Base-by-base conservation (phyloP, 2,888 invertebrate genomes). In the Celastrina argiolus region DNA sequence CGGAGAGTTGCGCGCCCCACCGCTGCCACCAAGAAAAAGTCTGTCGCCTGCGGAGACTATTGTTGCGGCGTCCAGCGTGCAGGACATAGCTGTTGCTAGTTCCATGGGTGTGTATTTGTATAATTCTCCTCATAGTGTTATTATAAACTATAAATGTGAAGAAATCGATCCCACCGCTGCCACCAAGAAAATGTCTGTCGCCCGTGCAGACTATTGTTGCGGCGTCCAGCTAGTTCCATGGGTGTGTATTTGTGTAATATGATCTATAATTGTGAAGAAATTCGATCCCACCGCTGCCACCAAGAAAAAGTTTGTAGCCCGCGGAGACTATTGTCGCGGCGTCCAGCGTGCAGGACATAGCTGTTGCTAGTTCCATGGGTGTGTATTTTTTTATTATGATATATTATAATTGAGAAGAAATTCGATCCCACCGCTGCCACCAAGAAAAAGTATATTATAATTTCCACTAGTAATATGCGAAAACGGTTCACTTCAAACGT, bases 11-110 rank as follows among this genome's bases (percentile, higher is more conserved):
- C 66, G 86, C 0, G 89, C 89, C 0, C 91, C 91, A 0, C 93
- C 93, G 0, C 73, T 93, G 51, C 93, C 93, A 6, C 93, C 93
- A 0, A 76, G 93, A 58, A 93, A 93, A 78, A 92, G 92, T 39
- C 80, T 93, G 14, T 89, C 89, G 0, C 91, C 91, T 0, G 88
- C 87, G 0, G 89, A 89, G 34, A 78, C 81, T 0, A 81, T 89
- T 0, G 82, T 76, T 0, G 81, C 84, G 0, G 88, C 90, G 0
- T 84, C 82, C 1, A 90, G 91, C 59, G 89, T 91, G 0, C 88
- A 91, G 66, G 91, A 90, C 26, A 84, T 90, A 0, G 83, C 84
- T 0, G 78, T 83, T 0, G 88, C 87, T 31, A 81, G 79, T 51
- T 74, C 81, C 81, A 75, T 74, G 71, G 69, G 70, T 72, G 67